Evolutionary conservation across 2,888 invertebrate species (phyloP), one percentile per base, ranked within the genome.

Genomic region (Apoda limacodes): DNA sequence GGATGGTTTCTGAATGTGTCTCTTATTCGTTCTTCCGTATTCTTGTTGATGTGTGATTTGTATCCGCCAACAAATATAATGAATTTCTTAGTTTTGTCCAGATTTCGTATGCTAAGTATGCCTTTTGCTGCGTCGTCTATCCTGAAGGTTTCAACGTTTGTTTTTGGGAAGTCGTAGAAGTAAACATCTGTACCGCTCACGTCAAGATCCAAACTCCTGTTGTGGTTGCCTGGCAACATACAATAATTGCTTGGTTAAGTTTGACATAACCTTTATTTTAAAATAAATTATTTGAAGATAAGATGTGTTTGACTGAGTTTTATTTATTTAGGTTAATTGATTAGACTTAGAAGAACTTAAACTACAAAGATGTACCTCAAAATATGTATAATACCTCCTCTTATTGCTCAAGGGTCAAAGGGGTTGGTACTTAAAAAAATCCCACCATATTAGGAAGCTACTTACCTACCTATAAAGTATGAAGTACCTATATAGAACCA

Each of bases 1-100:
- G 74, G 69, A 15, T 58, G 53, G 19, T 55, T 50, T 25, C 50
- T 54, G 35, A 76, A 76, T 1, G 71, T 57, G 6, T 70, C 56
- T 13, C 71, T 55, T 4, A 80, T 52, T 15, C 55, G 55, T 32
- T 67, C 55, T 34, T 68, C 74, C 2, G 67, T 68, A 19, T 53
- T 61, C 25, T 67, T 68, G 39, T 68, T 53, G 22, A 80, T 76
- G 20, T 65, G 48, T 0, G 78, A 71, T 28, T 68, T 75, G 43
- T 61, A 78, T 3, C 78, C 78, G 0, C 60, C 64, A 2, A 76
- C 67, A 37, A 70, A 76, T 46, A 76, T 50, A 11, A 71, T 55
- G 39, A 75, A 63, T 34, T 59, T 55, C 19, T 52, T 66, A 6
- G 42, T 46, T 44, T 61, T 65, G 35, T 71, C 64, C 3, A 78